Evolutionary conservation across 2,888 invertebrate genomes (phyloP), one percentile per base, ranked within the genome.

Genomic region (Temnothorax unifasciatus): DNA sequence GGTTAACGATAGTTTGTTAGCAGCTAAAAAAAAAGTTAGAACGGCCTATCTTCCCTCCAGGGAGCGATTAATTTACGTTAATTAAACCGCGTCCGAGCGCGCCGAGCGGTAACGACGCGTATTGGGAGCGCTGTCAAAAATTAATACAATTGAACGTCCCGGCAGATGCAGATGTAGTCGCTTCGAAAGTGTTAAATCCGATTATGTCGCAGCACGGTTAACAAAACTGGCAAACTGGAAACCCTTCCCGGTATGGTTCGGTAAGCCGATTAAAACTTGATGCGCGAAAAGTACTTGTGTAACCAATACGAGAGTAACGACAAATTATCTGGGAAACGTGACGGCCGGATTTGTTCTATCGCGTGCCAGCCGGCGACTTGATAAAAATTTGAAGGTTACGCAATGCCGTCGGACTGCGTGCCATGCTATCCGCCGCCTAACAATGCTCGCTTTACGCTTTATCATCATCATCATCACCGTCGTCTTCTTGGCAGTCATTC

Each of bases 211-310:
- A 9, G 66, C 52, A 41, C 44, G 68, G 57, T 68, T 68, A 57
- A 77, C 77, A 57, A 77, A 77, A 57, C 68, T 34, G 68, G 54
- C 44, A 41, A 64, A 64, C 64, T 44, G 64, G 25, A 68, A 8
- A 68, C n/a, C n/a, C 68, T 77, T 77, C 44, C n/a, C 25, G 68
- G n/a, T 44, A 57, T 21, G 44, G 68, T 77, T 68, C 77, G 77
- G n/a, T 68, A 77, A 77, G 77, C 68, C 57, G 77, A 68, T 77
- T 77, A 77, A 77, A 77, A 52, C 54, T 57, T n/a, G 54, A 68
- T 54, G 68, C 41, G 29, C n/a, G 41, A 77, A 68, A 68, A 77
- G 68, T 66, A 68, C 41, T 66, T 54, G 57, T 15, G 68, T 77
- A 68, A 68, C 15, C 29, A 54, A 68, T 68, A 25, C 25, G 15